Percentiles rank a stretch among this genome's conserved stretches.
phyloP scores from a whole-genome alignment of 2,888 invertebrate species.

The Hypsopygia costalis region DNA sequence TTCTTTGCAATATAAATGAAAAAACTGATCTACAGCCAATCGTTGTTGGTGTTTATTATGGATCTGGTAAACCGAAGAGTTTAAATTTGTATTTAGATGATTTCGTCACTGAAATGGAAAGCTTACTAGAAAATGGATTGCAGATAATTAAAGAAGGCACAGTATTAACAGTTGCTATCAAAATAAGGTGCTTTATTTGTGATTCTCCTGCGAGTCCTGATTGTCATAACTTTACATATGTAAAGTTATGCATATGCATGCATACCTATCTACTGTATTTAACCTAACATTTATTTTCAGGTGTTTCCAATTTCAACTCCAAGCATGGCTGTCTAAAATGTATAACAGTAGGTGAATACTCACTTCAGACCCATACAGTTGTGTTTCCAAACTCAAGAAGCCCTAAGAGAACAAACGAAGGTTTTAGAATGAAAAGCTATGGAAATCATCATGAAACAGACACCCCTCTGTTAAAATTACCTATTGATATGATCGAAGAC shows the following conservation, averaged over 20 bases:
- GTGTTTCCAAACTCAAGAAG: conserved; percentile 6
- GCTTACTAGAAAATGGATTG: not conserved
- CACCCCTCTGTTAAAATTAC: conserved; percentile 18
- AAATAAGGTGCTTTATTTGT: conserved; percentile 13
- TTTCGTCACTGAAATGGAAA: not conserved
- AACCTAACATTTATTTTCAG: conserved; percentile 6
- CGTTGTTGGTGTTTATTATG: not conserved
- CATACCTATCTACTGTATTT: not conserved
- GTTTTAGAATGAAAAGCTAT: conserved; percentile 22
- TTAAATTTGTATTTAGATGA: not conserved
- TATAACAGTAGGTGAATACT: conserved; percentile 17
- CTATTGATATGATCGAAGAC: conserved; percentile 25
- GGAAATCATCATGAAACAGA: conserved; percentile 21
- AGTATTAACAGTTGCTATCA: not conserved
- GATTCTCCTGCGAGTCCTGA: conserved; percentile 12
- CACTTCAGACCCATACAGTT: conserved; percentile 17
- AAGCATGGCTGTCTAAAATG: conserved; percentile 22
- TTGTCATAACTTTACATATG: no score
- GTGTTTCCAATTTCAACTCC: conserved; percentile 16
- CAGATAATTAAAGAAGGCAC: not conserved
- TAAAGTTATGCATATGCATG: not conserved
- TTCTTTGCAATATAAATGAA: conserved; percentile 3
- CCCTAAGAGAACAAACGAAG: conserved; percentile 16
- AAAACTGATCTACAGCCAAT: not conserved
- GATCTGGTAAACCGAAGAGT: not conserved